Conservation (phyloP, 2,888 invertebrate species). For the Gisinianus flammeolus region DNA sequence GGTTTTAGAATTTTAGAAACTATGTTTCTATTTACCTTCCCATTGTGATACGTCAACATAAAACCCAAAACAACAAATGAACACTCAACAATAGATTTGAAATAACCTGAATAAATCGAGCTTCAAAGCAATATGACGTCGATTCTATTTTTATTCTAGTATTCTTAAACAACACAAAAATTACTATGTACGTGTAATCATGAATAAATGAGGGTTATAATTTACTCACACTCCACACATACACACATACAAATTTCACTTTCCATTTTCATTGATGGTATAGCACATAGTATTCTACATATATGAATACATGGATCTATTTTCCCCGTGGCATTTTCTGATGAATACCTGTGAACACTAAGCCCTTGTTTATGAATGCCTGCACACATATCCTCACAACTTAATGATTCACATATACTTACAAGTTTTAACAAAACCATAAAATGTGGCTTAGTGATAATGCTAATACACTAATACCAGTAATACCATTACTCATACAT, state of each 20-base stretch:
- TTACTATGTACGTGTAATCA: background rate
- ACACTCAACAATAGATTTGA: background rate
- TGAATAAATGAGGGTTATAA: no score
- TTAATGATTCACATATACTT: no score
- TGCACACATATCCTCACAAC: no score
- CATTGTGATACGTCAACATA: background rate
- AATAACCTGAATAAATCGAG: constrained; percentile 7
- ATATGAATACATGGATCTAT: constrained; percentile 10
- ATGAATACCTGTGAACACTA: no score
- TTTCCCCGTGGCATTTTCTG: no score
- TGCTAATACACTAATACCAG: no score
- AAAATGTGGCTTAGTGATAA: no score
- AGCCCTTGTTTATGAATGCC: no score
- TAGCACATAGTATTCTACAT: constrained; percentile 7
- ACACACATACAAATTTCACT: constrained; percentile 21
- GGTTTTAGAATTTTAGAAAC: background rate
- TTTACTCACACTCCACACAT: background rate
- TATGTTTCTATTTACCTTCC: background rate
- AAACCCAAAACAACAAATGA: constrained; percentile 2
- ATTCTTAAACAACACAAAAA: no score
- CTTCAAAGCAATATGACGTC: constrained; percentile 4
- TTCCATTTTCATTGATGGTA: constrained; percentile 30
- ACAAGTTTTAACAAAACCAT: no score
- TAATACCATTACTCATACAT: no score
- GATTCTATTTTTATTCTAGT: background rate